Base-by-base conservation (phyloP, 2,797 vertebrate genomes). In the Macroramphosus scolopax region DNA sequence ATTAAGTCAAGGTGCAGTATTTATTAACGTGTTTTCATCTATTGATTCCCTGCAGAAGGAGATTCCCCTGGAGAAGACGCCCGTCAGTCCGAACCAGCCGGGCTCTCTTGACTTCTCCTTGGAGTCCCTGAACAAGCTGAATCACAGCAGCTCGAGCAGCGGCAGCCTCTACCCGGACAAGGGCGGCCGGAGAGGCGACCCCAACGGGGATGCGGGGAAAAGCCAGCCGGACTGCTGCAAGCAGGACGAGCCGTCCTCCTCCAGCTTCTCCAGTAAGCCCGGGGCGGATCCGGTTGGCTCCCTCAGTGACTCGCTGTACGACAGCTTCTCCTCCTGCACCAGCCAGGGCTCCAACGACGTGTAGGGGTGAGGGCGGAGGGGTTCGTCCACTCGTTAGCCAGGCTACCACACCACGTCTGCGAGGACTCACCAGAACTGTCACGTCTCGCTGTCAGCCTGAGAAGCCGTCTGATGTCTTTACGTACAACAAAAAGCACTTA, bases 251-350 rank as follows among this genome's bases (percentile, higher is more conserved):
- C 75, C 82, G 14, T 83, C 89, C 54, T 60, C 76, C 24, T 72
- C 88, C 53, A 82, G 65, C 33, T 87, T 83, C 63, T 88, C 75
- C 0, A 59, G 78, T 14, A 84, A 77, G 68, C 84, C 89, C 0
- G 83, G 83, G 1, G 7, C 35, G 15, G 92, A 94, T 61, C 86
- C 90, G 4, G 63, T 80, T 42, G 91, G 91, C 57, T 93, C 92
- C 17, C 75, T 94, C 67, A 93, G 92, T 0, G 92, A 95, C 82
- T 95, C 93, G 10, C 87, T 95, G 2, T 96, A 94, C 0, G 92
- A 96, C 41, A 94, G 93, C 66, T 94, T 95, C 86, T 95, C 93
- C 50, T 93, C 93, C 5, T 93, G 91, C 25, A 72, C 92, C 76
- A 95, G 93, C 61, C 93, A 93, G 67, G 89, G 85, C 65, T 96